A percentile compares a stretch with the other conserved stretches of the same genome.
Conservation (phyloP, 2,113 vertebrate genomes). For the Petaurus breviceps region DNA sequence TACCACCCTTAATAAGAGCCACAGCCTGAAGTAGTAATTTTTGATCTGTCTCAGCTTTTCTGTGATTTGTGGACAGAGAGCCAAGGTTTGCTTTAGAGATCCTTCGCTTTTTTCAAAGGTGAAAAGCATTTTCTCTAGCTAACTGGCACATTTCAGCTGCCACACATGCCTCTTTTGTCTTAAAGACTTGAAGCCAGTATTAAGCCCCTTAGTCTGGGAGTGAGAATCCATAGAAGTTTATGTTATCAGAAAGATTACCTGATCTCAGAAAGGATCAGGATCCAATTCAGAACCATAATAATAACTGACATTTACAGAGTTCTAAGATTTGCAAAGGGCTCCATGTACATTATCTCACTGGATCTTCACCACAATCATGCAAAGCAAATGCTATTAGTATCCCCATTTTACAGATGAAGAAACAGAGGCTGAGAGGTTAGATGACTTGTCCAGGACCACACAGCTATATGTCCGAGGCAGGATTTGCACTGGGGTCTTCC, state of each 20-base stretch:
- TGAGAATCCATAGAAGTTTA: background rate
- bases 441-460: background rate
- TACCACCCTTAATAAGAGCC: too few species aligned
- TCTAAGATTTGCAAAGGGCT: background rate
- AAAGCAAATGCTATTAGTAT: background rate
- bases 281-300: background rate
- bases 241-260: background rate
- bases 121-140: too few species aligned
- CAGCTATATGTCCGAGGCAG: background rate
- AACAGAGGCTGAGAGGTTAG: background rate
- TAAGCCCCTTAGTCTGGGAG: background rate
- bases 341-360: background rate
- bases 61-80: too few species aligned
- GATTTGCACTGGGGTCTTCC: background rate
- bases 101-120: too few species aligned
- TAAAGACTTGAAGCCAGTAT: background rate
- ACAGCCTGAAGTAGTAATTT: too few species aligned
- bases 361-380: background rate
- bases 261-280: background rate
- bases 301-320: background rate
- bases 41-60: too few species aligned
- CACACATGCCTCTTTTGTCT: background rate
- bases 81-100: too few species aligned
- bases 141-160: too few species aligned
- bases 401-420: background rate